Conservation (phyloP, 2,797 vertebrate genomes). For the Danio choprae region DNA sequence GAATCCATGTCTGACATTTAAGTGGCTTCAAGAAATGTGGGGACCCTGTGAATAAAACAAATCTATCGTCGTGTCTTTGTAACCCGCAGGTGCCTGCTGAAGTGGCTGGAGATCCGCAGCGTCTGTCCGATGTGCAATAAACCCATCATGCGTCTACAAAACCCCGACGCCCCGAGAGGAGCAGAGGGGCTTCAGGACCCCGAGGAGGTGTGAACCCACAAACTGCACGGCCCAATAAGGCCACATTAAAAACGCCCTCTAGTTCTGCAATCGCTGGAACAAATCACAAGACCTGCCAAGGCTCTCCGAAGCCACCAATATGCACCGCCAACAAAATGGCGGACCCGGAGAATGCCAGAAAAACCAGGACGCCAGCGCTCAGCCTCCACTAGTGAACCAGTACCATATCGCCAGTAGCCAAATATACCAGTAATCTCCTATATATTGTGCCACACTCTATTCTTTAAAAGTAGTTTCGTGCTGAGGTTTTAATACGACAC, state of each 20-base stretch:
- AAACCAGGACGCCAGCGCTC: constrained; percentile 11
- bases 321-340: constrained; percentile 22
- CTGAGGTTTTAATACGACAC: constrained; percentile 41
- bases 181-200: constrained; percentile 81
- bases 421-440: constrained; percentile 41
- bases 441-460: constrained; percentile 47
- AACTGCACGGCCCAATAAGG: constrained; percentile 24
- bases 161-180: constrained; percentile 75
- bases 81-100: constrained; percentile 81
- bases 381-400: constrained; percentile 46
- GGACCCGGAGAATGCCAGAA: constrained; percentile 22
- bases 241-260: constrained; percentile 25
- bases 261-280: constrained; percentile 37
- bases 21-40: no score
- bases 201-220: constrained; percentile 79
- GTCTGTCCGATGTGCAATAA: constrained; percentile 89
- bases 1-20: no score
- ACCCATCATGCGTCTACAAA: constrained; percentile 82
- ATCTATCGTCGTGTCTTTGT: constrained; percentile 10
- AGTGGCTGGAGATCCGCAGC: constrained; percentile 88
- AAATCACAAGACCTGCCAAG: constrained; percentile 10
- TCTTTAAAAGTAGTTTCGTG: constrained; percentile 36
- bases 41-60: no score
- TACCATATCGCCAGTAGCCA: constrained; percentile 50
- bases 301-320: constrained; percentile 19